Percentiles rank a stretch among this genome's conserved stretches.
phyloP scores from a whole-genome alignment of 2,113 vertebrate species.

The Sorex araneus region DNA sequence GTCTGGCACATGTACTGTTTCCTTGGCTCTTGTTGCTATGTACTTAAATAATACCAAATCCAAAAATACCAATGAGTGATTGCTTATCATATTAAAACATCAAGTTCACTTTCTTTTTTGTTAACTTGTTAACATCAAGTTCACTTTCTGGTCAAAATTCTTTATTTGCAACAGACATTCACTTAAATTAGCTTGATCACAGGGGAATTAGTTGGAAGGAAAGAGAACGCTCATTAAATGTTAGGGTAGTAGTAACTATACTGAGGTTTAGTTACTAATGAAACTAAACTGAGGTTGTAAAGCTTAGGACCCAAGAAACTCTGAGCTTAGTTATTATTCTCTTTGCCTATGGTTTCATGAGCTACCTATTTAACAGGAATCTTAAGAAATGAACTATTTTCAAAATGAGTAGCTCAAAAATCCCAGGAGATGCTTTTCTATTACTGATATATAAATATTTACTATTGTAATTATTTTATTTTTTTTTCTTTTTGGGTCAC shows the following conservation, averaged over 20 bases:
- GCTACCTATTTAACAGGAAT: not conserved
- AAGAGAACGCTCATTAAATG: not conserved
- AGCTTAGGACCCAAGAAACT: not conserved
- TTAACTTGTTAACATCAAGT: too few species aligned
- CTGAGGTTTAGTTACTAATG: not conserved
- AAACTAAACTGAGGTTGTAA: not conserved
- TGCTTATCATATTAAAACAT: conserved; percentile 18
- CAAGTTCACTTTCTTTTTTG: too few species aligned
- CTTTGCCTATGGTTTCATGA: not conserved
- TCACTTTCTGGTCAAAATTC: conserved; percentile 11
- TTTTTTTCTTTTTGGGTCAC: too few species aligned
- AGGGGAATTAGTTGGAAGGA: not conserved
- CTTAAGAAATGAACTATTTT: not conserved
- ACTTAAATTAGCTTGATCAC: conserved; percentile 23
- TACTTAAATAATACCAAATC: not conserved
- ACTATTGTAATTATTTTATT: not conserved
- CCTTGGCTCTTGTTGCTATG: too few species aligned
- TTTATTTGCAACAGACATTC: conserved; percentile 49
- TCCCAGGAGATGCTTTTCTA: not conserved
- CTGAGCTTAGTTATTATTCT: not conserved
- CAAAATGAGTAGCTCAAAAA: conserved; percentile 9
- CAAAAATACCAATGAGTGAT: not conserved
- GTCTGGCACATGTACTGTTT: too few species aligned
- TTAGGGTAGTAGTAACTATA: not conserved
- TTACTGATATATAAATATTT: not conserved